Percentiles rank a stretch among this genome's conserved stretches.
Evolutionary conservation across 2,888 invertebrate species (phyloP).

Genomic region (Aporophyla nigra): DNA sequence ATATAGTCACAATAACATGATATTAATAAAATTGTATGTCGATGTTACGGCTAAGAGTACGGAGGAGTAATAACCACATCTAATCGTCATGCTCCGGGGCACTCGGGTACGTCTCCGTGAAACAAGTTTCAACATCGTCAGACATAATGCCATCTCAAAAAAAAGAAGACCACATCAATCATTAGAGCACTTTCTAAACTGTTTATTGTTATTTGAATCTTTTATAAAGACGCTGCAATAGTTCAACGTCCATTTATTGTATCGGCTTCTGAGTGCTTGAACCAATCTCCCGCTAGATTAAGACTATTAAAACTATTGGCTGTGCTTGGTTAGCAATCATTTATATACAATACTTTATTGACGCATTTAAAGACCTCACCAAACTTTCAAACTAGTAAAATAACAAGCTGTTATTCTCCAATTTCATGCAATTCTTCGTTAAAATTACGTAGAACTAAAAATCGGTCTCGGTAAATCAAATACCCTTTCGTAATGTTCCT

Average conservation of each 20-base stretch:
- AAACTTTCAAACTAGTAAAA: constrained; percentile 28
- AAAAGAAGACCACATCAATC: constrained; percentile 81
- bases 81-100: constrained; percentile 75
- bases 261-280: constrained; percentile 30
- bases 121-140: constrained; percentile 81
- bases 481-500: constrained; percentile 53
- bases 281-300: constrained; percentile 51
- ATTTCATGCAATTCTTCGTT: constrained; percentile 30
- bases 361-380: constrained; percentile 19
- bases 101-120: constrained; percentile 63
- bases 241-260: constrained; percentile 60
- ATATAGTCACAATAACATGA: constrained; percentile 48
- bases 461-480: constrained; percentile 52
- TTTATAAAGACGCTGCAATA: constrained; percentile 61
- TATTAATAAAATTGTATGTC: constrained; percentile 50
- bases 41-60: constrained; percentile 53
- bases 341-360: constrained; percentile 17
- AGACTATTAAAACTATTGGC: constrained; percentile 36
- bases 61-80: constrained; percentile 65
- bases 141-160: constrained; percentile 76
- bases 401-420: constrained; percentile 1
- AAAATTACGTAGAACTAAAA: constrained; percentile 31
- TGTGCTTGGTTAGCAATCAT: constrained; percentile 37
- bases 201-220: constrained; percentile 75
- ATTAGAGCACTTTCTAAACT: constrained; percentile 86